Conservation (phyloP, 2,797 vertebrate genomes). For the Philypnodon macrostomus region DNA sequence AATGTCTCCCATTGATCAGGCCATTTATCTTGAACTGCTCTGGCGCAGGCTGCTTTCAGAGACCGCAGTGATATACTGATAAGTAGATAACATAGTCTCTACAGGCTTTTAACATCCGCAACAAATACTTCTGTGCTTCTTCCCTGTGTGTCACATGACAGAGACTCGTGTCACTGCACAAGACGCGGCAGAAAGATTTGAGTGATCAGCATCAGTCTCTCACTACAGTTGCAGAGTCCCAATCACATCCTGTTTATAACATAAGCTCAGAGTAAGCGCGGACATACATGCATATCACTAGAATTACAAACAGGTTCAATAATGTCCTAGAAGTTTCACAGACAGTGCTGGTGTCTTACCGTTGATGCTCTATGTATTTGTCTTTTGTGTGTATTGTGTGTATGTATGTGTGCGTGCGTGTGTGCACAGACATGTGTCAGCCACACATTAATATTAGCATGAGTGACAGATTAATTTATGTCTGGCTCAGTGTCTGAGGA, state of each 20-base stretch:
- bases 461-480: constrained; percentile 99
- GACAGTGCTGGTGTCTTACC: constrained; percentile 66
- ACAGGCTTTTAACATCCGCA: constrained; percentile 67
- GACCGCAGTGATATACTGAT: constrained; percentile 64
- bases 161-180: constrained; percentile 57
- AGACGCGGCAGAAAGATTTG: constrained; percentile 52
- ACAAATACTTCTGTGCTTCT: constrained; percentile 43
- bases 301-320: constrained; percentile 39
- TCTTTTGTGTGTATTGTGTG: constrained; percentile 48
- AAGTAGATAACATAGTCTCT: constrained; percentile 69
- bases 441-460: constrained; percentile 73
- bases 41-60: constrained; percentile 59
- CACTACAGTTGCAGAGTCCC: constrained; percentile 33
- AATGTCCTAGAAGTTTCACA: constrained; percentile 51
- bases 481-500: constrained; percentile 92
- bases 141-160: constrained; percentile 43
- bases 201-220: constrained; percentile 38
- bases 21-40: constrained; percentile 68
- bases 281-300: constrained; percentile 22
- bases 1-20: constrained; percentile 71
- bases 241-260: constrained; percentile 33
- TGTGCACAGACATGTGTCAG: constrained; percentile 57
- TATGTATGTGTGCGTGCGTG: too few relatives aligned
- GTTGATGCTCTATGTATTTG: constrained; percentile 56
- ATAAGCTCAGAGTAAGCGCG: constrained; percentile 19